A percentile compares a stretch with the other conserved stretches of the same genome.
Conservation (phyloP, 1,140 invertebrate species). For the Drosophila varians region DNA sequence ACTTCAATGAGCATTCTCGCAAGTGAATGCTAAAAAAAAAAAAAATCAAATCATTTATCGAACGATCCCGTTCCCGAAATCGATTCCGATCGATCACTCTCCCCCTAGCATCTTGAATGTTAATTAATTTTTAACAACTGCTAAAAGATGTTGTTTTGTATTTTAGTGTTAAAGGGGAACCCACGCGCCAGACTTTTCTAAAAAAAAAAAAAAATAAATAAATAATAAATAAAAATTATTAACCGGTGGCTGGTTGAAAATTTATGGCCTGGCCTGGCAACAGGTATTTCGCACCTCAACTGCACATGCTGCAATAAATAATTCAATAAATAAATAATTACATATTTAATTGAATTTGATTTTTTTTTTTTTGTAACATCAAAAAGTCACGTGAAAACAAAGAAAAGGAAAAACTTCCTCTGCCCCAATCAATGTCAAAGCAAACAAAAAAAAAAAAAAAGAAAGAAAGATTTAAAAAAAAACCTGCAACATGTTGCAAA, state of each 20-base stretch:
- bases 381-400: background rate
- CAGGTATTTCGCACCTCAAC: background rate
- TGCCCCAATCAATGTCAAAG: background rate
- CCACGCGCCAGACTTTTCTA: slow-evolving; percentile 30
- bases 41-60: slow-evolving; percentile 32
- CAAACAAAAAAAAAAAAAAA: background rate
- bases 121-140: slow-evolving; percentile 55
- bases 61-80: no score
- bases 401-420: background rate
- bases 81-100: background rate
- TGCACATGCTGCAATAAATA: no score
- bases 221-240: background rate
- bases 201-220: no score
- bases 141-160: slow-evolving; percentile 13
- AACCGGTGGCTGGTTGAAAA: slow-evolving; percentile 3
- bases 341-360: no score
- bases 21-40: slow-evolving; percentile 53
- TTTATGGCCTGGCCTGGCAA: slow-evolving; percentile 23
- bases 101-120: slow-evolving; percentile 3
- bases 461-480: background rate
- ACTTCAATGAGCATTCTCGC: slow-evolving; percentile 39
- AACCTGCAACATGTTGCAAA: background rate
- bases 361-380: background rate
- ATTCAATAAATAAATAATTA: background rate
- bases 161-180: slow-evolving; percentile 1